Base-by-base conservation (phyloP, 2,113 vertebrate genomes). In the Sceloporus undulatus region DNA sequence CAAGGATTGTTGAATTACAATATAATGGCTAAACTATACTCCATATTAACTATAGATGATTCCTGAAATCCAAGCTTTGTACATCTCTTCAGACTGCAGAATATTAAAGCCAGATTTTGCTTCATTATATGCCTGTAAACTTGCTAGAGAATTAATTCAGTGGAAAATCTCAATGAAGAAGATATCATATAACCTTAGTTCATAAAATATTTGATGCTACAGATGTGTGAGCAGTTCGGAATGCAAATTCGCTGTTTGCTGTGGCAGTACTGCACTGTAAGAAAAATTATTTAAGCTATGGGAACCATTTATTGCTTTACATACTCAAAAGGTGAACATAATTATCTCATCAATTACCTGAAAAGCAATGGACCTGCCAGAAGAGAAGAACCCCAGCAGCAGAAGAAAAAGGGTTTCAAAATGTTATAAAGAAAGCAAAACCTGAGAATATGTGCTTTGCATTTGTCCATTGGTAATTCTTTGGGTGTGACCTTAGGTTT, bases 311-410 rank as follows among this genome's bases (percentile, higher is more conserved):
- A 87, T 90, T 93, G 68, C 78, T 94, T 94, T 94, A 91, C 59
- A 74, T 91, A 88, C 89, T 93, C 85, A 76, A 87, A 94, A 91
- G 40, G 25, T 82, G 82, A 94, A 90, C 19, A 59, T 95, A 95
- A 95, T 92, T 94, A 93, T 90, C 84, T 89, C 80, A 87, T 93
- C 94, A 95, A 91, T 94, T 95, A 94, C 82, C 70, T 66, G 59
- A 86, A 68, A 86, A 88, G 92, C 84, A 87, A 84, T 85, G 83
- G 94, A 68, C 65, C 89, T 83, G 85, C 10, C 11, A 89, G 68
- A 74, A 88, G 74, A 14, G 68, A 90, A 66, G 3, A 11, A 56
- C 78, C 54, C 0, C 66, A 25, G 66, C 11, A 85, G 5, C 10
- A 84, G 18, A 16, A 91, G 91, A 85, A 92, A 91, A 62, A 90